A percentile compares a stretch with the other conserved stretches of the same genome.
phyloP scores from a whole-genome alignment of 2,113 vertebrate species.

The Shinisaurus crocodilurus region DNA sequence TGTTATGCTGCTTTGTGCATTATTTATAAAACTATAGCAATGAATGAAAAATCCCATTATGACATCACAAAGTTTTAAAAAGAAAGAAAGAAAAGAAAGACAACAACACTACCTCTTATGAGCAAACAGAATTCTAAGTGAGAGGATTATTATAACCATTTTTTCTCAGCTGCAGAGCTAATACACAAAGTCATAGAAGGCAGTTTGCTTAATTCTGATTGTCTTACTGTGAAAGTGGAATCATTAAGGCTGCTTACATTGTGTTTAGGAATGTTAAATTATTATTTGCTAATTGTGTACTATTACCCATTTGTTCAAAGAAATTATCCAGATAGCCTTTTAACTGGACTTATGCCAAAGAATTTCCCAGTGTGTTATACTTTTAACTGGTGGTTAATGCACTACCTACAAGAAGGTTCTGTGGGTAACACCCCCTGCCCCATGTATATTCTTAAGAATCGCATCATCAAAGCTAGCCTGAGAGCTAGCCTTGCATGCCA shows the following conservation, averaged over 20 bases:
- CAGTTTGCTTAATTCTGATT: not conserved
- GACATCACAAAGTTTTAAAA: not conserved
- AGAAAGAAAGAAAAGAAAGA: not conserved
- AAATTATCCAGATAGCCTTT: not conserved
- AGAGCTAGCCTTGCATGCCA: not conserved
- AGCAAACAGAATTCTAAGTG: not conserved
- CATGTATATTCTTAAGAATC: not conserved
- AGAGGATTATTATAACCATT: not conserved
- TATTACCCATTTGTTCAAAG: not conserved
- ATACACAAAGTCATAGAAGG: not conserved
- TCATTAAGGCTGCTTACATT: not conserved
- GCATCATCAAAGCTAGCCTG: too few species aligned
- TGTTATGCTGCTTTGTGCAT: not conserved
- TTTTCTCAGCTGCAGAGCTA: not conserved
- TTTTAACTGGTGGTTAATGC: not conserved
- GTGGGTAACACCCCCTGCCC: not conserved
- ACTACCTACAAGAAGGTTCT: not conserved
- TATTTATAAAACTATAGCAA: not conserved
- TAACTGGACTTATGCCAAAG: not conserved
- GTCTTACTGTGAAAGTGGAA: not conserved
- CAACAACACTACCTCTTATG: not conserved
- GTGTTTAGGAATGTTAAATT: not conserved
- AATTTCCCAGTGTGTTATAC: not conserved
- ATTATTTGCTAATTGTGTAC: not conserved
- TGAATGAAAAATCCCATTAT: slow-evolving; percentile 1